Percentiles rank a stretch among this genome's conserved stretches.
Evolutionary conservation across 2,113 vertebrate genomes (phyloP).

Genomic region (Laticauda laticaudata): DNA sequence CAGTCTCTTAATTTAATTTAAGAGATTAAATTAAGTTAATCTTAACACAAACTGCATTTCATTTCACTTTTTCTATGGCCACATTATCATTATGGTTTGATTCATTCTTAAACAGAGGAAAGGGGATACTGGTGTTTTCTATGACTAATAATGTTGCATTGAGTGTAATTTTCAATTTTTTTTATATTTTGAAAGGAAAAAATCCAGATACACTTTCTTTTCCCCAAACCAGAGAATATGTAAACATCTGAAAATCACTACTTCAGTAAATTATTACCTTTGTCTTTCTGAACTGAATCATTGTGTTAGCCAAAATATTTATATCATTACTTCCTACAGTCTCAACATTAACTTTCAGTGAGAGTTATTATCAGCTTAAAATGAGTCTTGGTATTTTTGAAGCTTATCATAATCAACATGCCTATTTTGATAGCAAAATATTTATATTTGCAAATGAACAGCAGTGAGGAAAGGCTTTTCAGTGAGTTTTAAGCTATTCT

Average conservation of each 20-base stretch:
- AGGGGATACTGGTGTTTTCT: conserved; percentile 25
- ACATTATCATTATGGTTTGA: conserved; percentile 40
- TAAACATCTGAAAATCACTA: conserved; percentile 41
- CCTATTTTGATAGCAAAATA: neutral
- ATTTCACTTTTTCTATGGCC: conserved; percentile 30
- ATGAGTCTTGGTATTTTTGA: neutral
- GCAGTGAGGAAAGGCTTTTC: neutral
- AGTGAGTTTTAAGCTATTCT: neutral
- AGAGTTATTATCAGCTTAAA: conserved; percentile 1
- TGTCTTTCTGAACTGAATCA: conserved; percentile 42
- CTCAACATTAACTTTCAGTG: conserved; percentile 28
- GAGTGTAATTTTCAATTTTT: conserved; percentile 2
- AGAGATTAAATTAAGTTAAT: too few species aligned
- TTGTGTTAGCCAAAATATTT: conserved; percentile 31
- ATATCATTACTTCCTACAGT: conserved; percentile 36
- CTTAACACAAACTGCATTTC: conserved; percentile 40
- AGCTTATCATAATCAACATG: neutral
- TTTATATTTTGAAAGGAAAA: conserved; percentile 3
- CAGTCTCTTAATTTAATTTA: conserved; percentile 25
- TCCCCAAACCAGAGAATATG: conserved; percentile 26
- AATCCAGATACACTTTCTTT: conserved; percentile 7
- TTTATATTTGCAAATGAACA: conserved; percentile 16
- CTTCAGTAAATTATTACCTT: conserved; percentile 26
- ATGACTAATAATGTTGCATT: conserved; percentile 31
- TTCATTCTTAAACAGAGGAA: conserved; percentile 36